Evolutionary conservation across 2,888 invertebrate species (phyloP), one percentile per base, ranked within the genome.

Genomic region (Lobophora halterata): DNA sequence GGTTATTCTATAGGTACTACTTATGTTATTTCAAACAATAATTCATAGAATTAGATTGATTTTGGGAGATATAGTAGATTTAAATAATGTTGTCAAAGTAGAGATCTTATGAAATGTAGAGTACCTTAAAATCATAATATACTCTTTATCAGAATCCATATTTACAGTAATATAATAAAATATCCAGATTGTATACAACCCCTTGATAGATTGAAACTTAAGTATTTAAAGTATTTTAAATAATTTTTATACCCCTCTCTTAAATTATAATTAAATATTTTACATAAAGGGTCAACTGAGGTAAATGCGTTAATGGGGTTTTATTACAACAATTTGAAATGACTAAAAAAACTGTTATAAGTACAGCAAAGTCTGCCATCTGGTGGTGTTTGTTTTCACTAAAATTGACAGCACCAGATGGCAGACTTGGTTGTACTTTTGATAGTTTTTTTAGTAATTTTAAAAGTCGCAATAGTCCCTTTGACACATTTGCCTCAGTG

Each of bases 21-120:
- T n/a, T n/a, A 36, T 27, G 20, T 41, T 43, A 40, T 37, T 35
- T 31, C 39, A 48, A 49, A 49, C 47, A 54, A 49, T 47, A 47
- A 46, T 33, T 34, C 14, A 27, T 41, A 38, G 32, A 43, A 21
- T 69, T 78, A 81, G 77, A 70, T 79, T 77, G 74, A 76, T 67
- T 79, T 83, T 85, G 73, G 67, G 65, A 69, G 68, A 65, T 71
- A 66, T 73, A 78, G 68, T 41, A 63, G 62, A 61, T 55, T 62
- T 61, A 58, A 51, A 52, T 58, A 57, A 52, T 72, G 71, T 74
- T 64, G 67, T 70, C 62, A 67, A 58, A 68, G 68, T 80, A 80
- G 75, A 67, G 55, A 57, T 75, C 72, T 74, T 75, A 77, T 77
- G 69, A 71, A 61, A 58, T 51, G 52, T 63, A 63, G 60, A 53